Conservation (phyloP, 1,140 invertebrate genomes). For the Thaumetopoea pityocampa region DNA sequence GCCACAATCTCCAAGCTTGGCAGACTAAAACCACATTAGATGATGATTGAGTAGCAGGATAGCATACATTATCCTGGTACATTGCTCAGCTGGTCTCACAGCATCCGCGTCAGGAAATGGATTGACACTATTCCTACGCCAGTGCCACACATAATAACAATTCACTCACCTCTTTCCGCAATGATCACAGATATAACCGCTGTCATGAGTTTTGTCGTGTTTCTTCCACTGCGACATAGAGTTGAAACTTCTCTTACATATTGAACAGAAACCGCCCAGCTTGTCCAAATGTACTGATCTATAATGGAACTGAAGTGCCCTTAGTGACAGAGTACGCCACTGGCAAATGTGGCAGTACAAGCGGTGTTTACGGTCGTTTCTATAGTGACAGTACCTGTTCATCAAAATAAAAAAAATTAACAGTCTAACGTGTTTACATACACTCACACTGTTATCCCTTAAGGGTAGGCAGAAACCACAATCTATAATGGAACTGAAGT, state of each 20-base stretch:
- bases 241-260: constrained; percentile 34
- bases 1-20: too few relatives aligned
- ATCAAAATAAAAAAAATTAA: constrained; percentile 2
- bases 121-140: too few relatives aligned
- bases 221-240: constrained; percentile 30
- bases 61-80: too few relatives aligned
- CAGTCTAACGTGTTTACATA: too few relatives aligned
- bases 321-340: constrained; percentile 15
- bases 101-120: too few relatives aligned
- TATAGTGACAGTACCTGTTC: constrained; percentile 33
- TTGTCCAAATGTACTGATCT: constrained; percentile 47
- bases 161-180: constrained; percentile 47
- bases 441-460: too few relatives aligned
- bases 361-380: constrained; percentile 11
- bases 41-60: too few relatives aligned
- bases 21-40: too few relatives aligned
- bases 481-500: constrained; percentile 51
- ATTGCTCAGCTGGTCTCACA: too few relatives aligned
- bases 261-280: constrained; percentile 34
- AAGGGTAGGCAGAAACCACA: too few relatives aligned
- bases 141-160: too few relatives aligned
- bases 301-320: constrained; percentile 46
- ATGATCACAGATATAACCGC: constrained; percentile 42
- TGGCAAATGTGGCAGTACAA: constrained; percentile 37
- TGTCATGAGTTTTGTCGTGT: constrained; percentile 33